These are phyloP conservation scores for Gastrophysa polygoni DNA, from an alignment of 2,888 invertebrate species.

Conservation along the genomic window DNA sequence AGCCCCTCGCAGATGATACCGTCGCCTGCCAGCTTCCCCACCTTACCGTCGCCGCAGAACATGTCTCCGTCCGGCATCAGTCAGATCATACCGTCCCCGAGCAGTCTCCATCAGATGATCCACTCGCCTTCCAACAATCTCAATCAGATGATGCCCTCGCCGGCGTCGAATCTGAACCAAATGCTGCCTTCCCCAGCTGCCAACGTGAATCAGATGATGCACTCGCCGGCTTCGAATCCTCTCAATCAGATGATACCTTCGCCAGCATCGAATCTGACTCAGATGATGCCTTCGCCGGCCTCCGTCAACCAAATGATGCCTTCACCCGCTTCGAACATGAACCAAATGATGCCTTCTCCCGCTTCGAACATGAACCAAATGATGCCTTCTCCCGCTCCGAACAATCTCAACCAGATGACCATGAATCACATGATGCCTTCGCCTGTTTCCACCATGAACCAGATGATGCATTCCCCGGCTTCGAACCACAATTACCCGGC, in stretches of 20 bases:
- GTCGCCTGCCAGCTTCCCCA: conserved; percentile 44
- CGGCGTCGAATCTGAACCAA: conserved; percentile 44
- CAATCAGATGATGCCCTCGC: conserved; percentile 48
- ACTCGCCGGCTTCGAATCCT: conserved; percentile 33
- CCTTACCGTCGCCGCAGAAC: conserved; percentile 43
- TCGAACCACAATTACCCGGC: conserved; percentile 32
- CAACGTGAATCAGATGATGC: conserved; percentile 45
- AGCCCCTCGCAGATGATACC: conserved; percentile 45
- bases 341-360: conserved; percentile 46
- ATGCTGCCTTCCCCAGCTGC: conserved; percentile 45
- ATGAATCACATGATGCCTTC: conserved; percentile 42
- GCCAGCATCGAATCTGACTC: conserved; percentile 38
- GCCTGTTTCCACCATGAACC: conserved; percentile 36
- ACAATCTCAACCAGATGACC: conserved; percentile 44
- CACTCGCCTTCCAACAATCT: conserved; percentile 38
- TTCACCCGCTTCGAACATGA: conserved; percentile 39
- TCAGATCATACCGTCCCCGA: conserved; percentile 43
- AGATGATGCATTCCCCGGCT: conserved; percentile 43
- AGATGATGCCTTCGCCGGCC: conserved; percentile 47
- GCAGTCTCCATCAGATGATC: conserved; percentile 48
- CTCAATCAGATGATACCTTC: conserved; percentile 47
- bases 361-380: conserved; percentile 42
- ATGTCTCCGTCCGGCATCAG: conserved; percentile 40
- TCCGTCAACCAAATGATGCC: conserved; percentile 39
- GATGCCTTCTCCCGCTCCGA: conserved; percentile 47